phyloP scores from a whole-genome alignment of 2,113 vertebrate genomes.

The Thryonomys swinderianus region DNA sequence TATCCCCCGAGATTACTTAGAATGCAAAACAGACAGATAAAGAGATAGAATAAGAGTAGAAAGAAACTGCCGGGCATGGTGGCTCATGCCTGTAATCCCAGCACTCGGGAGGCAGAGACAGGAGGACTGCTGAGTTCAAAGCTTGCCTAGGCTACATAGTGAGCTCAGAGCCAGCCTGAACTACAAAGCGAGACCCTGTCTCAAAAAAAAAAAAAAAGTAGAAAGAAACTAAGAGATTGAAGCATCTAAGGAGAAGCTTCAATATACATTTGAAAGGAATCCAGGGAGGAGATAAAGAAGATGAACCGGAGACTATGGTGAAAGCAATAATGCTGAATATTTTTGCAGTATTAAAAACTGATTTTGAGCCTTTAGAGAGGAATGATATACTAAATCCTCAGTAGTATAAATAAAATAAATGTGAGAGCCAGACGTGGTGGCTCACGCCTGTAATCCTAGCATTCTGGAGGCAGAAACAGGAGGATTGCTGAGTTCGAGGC shows the following conservation, averaged over 20 bases:
- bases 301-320: background rate
- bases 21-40: background rate
- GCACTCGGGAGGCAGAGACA: too few species aligned
- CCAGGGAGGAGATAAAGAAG: background rate
- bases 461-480: too few species aligned
- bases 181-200: too few species aligned
- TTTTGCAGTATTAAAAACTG: conserved; percentile 39
- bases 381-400: background rate
- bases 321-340: background rate
- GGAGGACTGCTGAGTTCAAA: too few species aligned
- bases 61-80: too few species aligned
- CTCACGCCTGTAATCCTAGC: too few species aligned
- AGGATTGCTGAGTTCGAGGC: too few species aligned
- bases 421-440: too few species aligned
- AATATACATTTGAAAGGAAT: background rate
- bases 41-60: background rate
- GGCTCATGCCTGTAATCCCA: too few species aligned
- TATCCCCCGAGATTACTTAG: background rate
- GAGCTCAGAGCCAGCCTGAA: too few species aligned
- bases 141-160: too few species aligned
- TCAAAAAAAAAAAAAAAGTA: too few species aligned
- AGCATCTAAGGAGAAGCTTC: background rate
- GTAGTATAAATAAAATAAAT: background rate
- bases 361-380: background rate
- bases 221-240: background rate